Evolutionary conservation across 2,113 vertebrate genomes (phyloP), one percentile per base, ranked within the genome.

Genomic region (Geothlypis trichas): DNA sequence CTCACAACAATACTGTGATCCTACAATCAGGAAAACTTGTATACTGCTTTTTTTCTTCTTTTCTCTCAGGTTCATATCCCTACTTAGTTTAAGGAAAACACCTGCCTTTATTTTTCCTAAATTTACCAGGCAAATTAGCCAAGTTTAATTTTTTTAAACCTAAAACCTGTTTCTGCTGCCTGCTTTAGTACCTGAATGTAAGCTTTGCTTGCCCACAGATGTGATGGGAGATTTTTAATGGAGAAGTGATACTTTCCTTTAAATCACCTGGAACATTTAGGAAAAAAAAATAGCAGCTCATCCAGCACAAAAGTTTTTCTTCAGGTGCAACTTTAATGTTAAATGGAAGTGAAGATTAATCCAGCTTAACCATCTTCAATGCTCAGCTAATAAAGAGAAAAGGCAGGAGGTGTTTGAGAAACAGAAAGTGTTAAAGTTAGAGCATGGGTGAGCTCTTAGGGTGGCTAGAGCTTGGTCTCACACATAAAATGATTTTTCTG

Each of bases 391-490:
- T 54, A 39, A 63, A 66, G 31, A 37, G 31, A 37, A 86, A 77
- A 77, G 18, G 26, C 1, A 37, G 6, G 1, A 5, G 31, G 11
- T 46, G 26, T 15, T 4, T 21, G 11, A 10, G 72, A 68, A 65
- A 33, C 0, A 63, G 31, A 44, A 15, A 31, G 3, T 6, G 1
- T 28, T 85, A 19, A 5, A 20, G 28, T 2, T 44, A 4, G 16
- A 15, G 31, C 4, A 23, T 0, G 1, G 17, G 0, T 39, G 21
- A 23, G 17, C 1, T 91, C 1, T 33, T 71, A 6, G 0, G 4
- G 9, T 0, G 2, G 4, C 0, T 71, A 5, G 14, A 21, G 30
- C 5, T 51, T 0, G 0, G 14, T 5, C 21, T 37, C 6, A 2
- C 3, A 24, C 51, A 14, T 59, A 5, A 13, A 26, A 0, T 11